phyloP scores from a whole-genome alignment of 2,797 vertebrate genomes.

The Rhincodon typus region DNA sequence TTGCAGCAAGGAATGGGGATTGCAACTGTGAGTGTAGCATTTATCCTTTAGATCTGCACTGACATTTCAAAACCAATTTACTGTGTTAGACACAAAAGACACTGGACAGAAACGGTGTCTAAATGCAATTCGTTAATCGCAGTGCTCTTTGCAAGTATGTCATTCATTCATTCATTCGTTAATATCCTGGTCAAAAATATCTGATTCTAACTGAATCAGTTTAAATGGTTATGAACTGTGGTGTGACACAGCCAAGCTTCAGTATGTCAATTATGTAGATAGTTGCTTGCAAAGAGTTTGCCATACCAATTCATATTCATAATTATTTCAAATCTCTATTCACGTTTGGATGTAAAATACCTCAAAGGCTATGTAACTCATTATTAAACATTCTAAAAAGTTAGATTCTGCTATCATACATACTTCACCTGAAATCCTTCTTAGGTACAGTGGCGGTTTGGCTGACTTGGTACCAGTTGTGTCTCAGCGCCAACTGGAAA shows the following conservation, averaged over 20 bases:
- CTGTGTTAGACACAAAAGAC: neutral
- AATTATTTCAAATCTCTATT: slow-evolving; percentile 31
- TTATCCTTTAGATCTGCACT: slow-evolving; percentile 14
- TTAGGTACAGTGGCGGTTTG: neutral
- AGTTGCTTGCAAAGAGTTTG: neutral
- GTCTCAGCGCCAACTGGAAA: neutral
- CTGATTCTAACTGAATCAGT: neutral
- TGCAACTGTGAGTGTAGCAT: neutral
- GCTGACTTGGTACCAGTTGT: neutral
- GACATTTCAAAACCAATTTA: slow-evolving; percentile 33
- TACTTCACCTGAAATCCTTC: neutral
- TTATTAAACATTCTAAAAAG: slow-evolving; percentile 1
- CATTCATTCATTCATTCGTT: slow-evolving; percentile 21
- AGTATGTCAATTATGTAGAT: neutral
- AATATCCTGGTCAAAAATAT: slow-evolving; percentile 29
- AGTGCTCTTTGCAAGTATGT: slow-evolving; percentile 19
- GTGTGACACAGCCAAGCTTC: neutral
- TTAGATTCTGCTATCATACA: neutral
- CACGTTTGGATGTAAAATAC: slow-evolving; percentile 7
- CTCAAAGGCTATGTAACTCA: slow-evolving; percentile 11
- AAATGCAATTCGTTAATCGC: slow-evolving; percentile 8
- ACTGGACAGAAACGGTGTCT: slow-evolving; percentile 10
- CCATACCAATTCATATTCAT: slow-evolving; percentile 19
- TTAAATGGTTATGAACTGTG: neutral
- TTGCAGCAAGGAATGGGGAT: neutral